Evolutionary conservation across 2,113 vertebrate genomes (phyloP).

Genomic region (Phylloscopus trochilus): DNA sequence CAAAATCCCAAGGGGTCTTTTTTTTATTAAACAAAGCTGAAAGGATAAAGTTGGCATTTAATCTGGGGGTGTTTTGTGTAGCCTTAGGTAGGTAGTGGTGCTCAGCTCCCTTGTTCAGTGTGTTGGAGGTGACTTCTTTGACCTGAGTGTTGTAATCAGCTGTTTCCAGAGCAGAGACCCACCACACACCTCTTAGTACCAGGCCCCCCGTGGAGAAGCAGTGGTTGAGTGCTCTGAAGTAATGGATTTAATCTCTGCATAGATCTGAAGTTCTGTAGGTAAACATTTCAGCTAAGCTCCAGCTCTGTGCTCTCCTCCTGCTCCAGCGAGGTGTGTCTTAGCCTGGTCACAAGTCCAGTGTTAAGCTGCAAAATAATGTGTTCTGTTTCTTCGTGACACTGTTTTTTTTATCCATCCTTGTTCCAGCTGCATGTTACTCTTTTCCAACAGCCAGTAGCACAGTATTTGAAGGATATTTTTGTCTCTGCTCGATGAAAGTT

Average conservation of each 20-base stretch:
- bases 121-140: background rate
- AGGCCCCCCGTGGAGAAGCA: background rate
- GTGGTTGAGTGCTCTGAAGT: constrained; percentile 12
- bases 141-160: background rate
- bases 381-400: background rate
- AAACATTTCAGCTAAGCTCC: background rate
- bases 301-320: background rate
- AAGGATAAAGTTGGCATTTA: background rate
- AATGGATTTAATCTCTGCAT: constrained; percentile 20
- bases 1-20: background rate
- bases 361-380: background rate
- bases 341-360: background rate
- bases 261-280: constrained; percentile 14
- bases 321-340: background rate
- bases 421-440: background rate
- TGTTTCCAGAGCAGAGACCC: background rate
- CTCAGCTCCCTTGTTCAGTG: background rate
- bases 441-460: background rate
- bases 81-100: background rate
- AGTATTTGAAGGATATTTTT: background rate
- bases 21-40: background rate
- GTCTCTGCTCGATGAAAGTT: background rate
- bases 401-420: background rate
- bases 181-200: background rate
- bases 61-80: background rate